Evolutionary conservation across 2,888 invertebrate species (phyloP).

Genomic region (Zygothrica quintamaculata): DNA sequence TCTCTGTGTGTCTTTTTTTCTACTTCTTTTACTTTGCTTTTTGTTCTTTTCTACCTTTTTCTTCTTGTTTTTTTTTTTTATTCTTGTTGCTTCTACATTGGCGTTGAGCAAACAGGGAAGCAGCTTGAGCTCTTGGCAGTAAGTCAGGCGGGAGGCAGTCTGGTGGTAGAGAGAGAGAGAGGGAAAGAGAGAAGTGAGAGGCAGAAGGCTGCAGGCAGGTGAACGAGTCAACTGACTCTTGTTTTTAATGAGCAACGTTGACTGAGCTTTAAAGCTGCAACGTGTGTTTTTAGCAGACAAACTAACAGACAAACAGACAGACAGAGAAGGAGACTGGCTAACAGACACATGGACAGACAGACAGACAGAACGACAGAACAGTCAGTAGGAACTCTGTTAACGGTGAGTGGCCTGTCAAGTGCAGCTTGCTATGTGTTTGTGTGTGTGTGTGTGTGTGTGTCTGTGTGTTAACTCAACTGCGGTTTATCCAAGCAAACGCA

Average conservation of each 20-base stretch:
- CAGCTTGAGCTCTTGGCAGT: constrained; percentile 31
- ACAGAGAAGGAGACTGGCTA: background rate
- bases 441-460: constrained; percentile 47
- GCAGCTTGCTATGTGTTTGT: too few species aligned
- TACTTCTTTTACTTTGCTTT: constrained; percentile 11
- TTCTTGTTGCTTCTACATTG: constrained; percentile 29
- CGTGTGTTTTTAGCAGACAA: constrained; percentile 23
- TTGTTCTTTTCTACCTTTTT: constrained; percentile 16
- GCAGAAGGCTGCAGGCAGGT: constrained; percentile 48
- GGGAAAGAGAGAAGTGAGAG: too few species aligned
- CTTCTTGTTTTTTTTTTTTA: constrained; percentile 13
- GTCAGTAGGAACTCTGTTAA: constrained; percentile 14
- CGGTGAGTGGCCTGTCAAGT: constrained; percentile 60
- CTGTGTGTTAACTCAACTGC: constrained; percentile 50
- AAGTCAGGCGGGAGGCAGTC: too few species aligned
- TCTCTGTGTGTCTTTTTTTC: constrained; percentile 50
- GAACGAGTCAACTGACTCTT: constrained; percentile 61
- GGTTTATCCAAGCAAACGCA: constrained; percentile 16
- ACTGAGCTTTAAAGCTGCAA: constrained; percentile 56
- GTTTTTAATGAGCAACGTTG: constrained; percentile 64
- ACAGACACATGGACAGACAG: background rate
- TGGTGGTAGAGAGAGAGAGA: too few species aligned
- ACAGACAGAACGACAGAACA: background rate
- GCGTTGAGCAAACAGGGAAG: constrained; percentile 50
- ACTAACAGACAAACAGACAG: constrained; percentile 13